A percentile compares a stretch with the other conserved stretches of the same genome.
phyloP scores from a whole-genome alignment of 2,888 invertebrate genomes.

The Drosophila setosimentum region DNA sequence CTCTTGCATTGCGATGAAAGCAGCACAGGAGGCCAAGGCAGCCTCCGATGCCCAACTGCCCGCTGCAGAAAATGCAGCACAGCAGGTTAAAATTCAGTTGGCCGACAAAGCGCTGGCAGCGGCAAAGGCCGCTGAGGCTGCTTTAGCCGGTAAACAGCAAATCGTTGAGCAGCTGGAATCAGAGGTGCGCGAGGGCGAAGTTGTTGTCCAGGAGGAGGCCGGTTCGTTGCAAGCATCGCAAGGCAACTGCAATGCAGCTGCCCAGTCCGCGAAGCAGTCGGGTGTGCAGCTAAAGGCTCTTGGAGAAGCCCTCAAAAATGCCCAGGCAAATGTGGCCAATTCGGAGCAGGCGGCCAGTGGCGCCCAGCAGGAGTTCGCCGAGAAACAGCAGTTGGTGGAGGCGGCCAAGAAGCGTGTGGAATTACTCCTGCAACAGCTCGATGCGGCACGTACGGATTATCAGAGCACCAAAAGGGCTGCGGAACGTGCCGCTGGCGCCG shows the following conservation, averaged over 20 bases:
- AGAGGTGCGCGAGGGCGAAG: conserved; percentile 89
- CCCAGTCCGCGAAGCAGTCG: conserved; percentile 88
- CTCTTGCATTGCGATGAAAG: conserved; percentile 89
- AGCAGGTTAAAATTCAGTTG: conserved; percentile 90
- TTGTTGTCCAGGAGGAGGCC: conserved; percentile 88
- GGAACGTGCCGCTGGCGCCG: conserved; percentile 89
- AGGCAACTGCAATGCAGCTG: conserved; percentile 88
- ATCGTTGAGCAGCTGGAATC: conserved; percentile 89
- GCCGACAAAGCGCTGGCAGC: conserved; percentile 90
- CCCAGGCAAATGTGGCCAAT: conserved; percentile 87
- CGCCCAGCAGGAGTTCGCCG: conserved; percentile 87
- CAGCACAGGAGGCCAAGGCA: conserved; percentile 90
- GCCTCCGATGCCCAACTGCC: conserved; percentile 91
- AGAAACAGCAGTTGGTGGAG: conserved; percentile 89
- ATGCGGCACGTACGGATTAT: conserved; percentile 88
- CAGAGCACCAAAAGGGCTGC: conserved; percentile 89
- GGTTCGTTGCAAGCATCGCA: conserved; percentile 88
- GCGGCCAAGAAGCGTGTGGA: conserved; percentile 89
- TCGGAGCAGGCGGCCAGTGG: conserved; percentile 88
- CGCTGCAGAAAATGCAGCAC: conserved; percentile 90
- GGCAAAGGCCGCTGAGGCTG: conserved; percentile 90
- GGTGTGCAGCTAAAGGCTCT: conserved; percentile 86
- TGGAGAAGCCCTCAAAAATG: conserved; percentile 85
- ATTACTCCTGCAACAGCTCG: conserved; percentile 88
- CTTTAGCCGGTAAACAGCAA: conserved; percentile 89